Evolutionary conservation across 2,113 vertebrate genomes (phyloP).

Genomic region (Rhinopomastus cyanomelas): DNA sequence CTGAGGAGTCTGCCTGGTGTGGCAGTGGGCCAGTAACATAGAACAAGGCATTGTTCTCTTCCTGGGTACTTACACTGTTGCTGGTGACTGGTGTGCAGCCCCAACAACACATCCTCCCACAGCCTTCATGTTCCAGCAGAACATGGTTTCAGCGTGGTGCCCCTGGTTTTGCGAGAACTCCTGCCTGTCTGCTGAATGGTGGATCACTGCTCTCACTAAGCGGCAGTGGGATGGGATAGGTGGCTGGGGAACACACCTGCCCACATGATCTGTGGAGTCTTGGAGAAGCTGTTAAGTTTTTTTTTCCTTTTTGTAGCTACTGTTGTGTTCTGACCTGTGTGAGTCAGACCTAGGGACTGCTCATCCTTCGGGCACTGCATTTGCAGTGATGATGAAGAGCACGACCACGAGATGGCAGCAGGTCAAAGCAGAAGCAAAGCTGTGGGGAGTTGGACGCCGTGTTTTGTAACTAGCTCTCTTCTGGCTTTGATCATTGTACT

Average conservation of each 20-base stretch:
- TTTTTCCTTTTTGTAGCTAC: not conserved
- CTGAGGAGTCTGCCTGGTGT: not conserved
- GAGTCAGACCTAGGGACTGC: fast-evolving
- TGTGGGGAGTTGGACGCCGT: not conserved
- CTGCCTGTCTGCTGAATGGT: not conserved
- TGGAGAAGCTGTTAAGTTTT: not conserved
- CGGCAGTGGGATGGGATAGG: fast-evolving
- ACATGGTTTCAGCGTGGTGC: fast-evolving
- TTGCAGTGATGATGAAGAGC: not conserved
- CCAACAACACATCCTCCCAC: not conserved
- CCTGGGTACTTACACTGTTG: not conserved
- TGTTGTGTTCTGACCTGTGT: not conserved
- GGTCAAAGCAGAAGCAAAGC: not conserved
- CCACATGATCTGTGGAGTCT: not conserved
- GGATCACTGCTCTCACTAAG: fast-evolving
- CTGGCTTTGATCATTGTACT: not conserved
- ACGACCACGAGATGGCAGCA: slow-evolving; percentile 59
- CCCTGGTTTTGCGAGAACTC: not conserved
- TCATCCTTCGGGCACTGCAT: fast-evolving
- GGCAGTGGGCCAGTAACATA: fast-evolving
- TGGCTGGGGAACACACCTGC: fast-evolving
- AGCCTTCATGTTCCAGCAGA: not conserved
- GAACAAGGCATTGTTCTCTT: not conserved
- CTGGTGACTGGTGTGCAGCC: not conserved
- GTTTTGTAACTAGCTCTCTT: not conserved